phyloP scores from a whole-genome alignment of 2,113 vertebrate species.

The Petroica traversi region DNA sequence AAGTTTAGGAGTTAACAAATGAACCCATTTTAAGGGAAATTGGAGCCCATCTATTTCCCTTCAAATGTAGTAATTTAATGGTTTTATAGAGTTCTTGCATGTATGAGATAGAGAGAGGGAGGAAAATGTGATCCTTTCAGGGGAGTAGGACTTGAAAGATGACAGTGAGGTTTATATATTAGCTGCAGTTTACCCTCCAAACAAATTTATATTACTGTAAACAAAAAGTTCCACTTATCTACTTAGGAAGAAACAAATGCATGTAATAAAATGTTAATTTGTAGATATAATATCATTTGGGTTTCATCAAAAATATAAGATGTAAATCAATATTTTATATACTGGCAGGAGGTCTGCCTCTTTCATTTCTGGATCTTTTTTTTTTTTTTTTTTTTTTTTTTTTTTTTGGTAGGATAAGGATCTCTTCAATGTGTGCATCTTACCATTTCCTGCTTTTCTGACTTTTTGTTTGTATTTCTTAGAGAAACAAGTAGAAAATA shows the following conservation, averaged over 20 bases:
- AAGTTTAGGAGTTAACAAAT: constrained; percentile 40
- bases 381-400: not conserved
- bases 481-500: not conserved
- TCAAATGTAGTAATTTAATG: not conserved
- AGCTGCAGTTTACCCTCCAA: not conserved
- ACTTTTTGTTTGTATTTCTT: not conserved
- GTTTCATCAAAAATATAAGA: constrained; percentile 38
- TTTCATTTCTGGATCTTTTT: not conserved
- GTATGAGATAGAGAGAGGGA: not conserved
- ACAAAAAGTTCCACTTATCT: constrained; percentile 19
- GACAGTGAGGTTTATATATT: not conserved
- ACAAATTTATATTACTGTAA: not conserved
- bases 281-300: constrained; percentile 9
- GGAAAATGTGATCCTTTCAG: constrained; percentile 22
- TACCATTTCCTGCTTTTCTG: not conserved
- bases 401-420: not conserved
- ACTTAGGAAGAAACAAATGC: constrained; percentile 48
- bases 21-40: not conserved
- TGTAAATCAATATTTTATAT: not conserved
- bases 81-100: not conserved
- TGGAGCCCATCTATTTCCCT: not conserved
- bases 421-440: not conserved
- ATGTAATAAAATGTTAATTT: constrained; percentile 38
- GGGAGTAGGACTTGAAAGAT: not conserved
- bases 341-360: not conserved